Conservation (phyloP, 2,113 vertebrate species). For the Corythornis madagascariensis region DNA sequence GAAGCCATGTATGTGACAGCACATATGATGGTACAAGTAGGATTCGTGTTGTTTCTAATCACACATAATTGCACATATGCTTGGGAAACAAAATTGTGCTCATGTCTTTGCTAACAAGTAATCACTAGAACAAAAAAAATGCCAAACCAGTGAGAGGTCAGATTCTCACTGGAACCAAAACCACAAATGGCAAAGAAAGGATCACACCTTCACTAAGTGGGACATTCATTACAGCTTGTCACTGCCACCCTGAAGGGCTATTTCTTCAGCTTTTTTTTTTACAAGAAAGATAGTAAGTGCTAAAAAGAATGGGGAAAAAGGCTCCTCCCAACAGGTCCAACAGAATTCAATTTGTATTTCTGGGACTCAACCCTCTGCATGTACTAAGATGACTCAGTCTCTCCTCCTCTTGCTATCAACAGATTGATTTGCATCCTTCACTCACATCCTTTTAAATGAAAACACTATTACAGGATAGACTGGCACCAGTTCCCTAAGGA, state of each 20-base stretch:
- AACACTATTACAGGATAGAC: background rate
- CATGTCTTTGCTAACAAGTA: background rate
- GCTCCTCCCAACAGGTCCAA: background rate
- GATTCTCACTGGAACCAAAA: background rate
- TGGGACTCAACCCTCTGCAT: background rate
- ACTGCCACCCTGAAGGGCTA: background rate
- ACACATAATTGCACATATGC: conserved; percentile 23
- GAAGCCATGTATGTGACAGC: background rate
- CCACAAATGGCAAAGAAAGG: background rate
- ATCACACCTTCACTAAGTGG: background rate
- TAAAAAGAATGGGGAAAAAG: background rate
- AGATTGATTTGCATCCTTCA: background rate
- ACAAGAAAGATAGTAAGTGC: background rate
- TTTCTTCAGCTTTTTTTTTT: background rate
- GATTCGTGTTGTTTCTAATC: background rate
- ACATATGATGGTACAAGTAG: background rate
- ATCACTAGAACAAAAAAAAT: conserved; percentile 2
- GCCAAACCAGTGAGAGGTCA: background rate
- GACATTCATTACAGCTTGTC: background rate
- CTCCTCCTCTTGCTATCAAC: background rate
- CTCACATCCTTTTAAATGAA: background rate
- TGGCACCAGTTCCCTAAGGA: background rate
- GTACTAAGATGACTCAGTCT: background rate
- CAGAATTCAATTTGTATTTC: background rate
- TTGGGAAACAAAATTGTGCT: conserved; percentile 25